A percentile compares a stretch with the other conserved stretches of the same genome.
phyloP scores from a whole-genome alignment of 2,797 vertebrate genomes.

The Phalanger gymnotis region DNA sequence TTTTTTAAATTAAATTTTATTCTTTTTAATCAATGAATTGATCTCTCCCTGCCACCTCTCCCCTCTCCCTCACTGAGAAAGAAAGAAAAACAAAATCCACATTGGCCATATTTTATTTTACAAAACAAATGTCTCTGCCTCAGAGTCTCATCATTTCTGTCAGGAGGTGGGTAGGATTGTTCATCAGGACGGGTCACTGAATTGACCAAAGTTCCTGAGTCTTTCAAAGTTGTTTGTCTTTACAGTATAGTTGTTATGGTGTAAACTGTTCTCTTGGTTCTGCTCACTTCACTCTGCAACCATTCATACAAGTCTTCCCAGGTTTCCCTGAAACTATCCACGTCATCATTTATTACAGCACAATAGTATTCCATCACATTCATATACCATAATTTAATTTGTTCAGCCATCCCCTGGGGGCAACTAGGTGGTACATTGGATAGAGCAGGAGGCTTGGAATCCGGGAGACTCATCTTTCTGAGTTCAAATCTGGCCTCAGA shows the following conservation, averaged over 20 bases:
- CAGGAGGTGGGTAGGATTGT: background rate
- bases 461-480: background rate
- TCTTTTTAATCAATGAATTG: background rate
- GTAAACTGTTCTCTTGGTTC: background rate
- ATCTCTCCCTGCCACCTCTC: background rate
- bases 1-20: background rate
- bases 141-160: background rate
- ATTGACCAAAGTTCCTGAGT: background rate
- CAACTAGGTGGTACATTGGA: background rate
- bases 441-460: background rate
- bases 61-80: background rate
- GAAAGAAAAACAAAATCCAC: background rate
- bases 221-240: background rate
- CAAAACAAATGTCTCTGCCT: background rate
- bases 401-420: background rate
- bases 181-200: background rate
- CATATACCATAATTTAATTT: background rate
- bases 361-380: background rate
- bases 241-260: background rate
- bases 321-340: background rate
- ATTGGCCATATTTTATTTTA: background rate
- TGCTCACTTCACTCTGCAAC: background rate
- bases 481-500: background rate
- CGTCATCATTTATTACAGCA: background rate
- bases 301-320: background rate